These are phyloP conservation scores for Cinclus cinclus DNA, from an alignment of 2,113 vertebrate genomes.

Conservation along the genomic window DNA sequence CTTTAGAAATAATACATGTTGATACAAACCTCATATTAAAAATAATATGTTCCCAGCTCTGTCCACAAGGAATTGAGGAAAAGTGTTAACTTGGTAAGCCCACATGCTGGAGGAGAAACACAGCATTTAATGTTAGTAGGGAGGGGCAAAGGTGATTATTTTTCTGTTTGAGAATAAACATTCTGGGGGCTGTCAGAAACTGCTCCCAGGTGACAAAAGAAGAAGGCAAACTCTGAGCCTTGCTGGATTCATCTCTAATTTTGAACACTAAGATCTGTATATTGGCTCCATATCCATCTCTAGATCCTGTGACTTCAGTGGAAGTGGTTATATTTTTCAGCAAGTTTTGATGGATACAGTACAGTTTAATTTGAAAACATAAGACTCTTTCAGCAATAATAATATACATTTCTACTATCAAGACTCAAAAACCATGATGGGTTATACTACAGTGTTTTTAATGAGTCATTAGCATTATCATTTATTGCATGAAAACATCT, in stretches of 20 bases:
- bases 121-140: neutral
- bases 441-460: neutral
- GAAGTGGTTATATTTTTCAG: neutral
- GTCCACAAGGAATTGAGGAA: neutral
- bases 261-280: neutral
- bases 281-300: neutral
- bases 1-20: neutral
- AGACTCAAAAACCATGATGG: neutral
- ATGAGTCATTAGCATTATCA: neutral
- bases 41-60: neutral
- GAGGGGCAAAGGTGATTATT: neutral
- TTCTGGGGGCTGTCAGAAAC: neutral
- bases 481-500: neutral
- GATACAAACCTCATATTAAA: neutral
- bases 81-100: neutral
- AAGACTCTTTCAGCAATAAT: neutral
- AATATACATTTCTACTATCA: neutral
- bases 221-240: neutral
- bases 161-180: neutral
- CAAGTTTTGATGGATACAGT: neutral
- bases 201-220: neutral
- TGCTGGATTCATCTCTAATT: neutral
- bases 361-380: neutral
- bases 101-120: neutral
- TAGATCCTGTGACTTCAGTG: neutral